Base-by-base conservation (phyloP, 37 sponge, comb jelly and placozoan species). In the Ephydatia muelleri region DNA sequence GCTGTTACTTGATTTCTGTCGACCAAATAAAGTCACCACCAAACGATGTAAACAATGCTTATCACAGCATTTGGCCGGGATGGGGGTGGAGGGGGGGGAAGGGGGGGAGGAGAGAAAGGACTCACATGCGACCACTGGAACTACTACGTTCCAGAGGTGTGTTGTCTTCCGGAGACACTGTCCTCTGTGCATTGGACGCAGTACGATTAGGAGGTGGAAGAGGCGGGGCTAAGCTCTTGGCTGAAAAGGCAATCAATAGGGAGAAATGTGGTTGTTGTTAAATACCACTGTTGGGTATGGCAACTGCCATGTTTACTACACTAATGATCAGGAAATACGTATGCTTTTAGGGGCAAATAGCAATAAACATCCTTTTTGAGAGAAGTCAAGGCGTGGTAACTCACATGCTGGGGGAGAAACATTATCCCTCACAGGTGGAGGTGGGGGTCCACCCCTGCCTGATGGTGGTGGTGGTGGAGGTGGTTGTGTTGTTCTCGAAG, bases 1-100 rank as follows among this genome's bases (percentile, higher is more conserved):
- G 85, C 80, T 14, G 86, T 76, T 19, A 80, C n/a, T 21, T 80
- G 68, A 8, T 67, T 25, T n/a, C 81, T 30, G 26, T 47, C 65
- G 9, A 26, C 49, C n/a, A 49, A 27, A 43, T 43, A 43, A 43
- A 43, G 3, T 43, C 43, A 43, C n/a, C n/a, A n/a, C n/a, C n/a
- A n/a, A n/a, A n/a, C n/a, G 5, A 31, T 31, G 30, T 11, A 8
- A 69, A 5, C 70, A 31, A 30, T 69, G 3, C 9, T 3, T 27
- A 8, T 69, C 34, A 28, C 5, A 28, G 5, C 4, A n/a, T 6
- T 32, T 3, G 3, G 9, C 5, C 5, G 76, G 57, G 68, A 32
- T 35, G 68, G 68, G n/a, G 81, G 81, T 30, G 81, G 73, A 8
- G 68, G 73, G 6, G 28, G 83, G 25, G 40, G 47, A 28, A 22